These are phyloP conservation scores for Netelia inedita DNA, from an alignment of 2,888 invertebrate genomes.

Conservation along the genomic window DNA sequence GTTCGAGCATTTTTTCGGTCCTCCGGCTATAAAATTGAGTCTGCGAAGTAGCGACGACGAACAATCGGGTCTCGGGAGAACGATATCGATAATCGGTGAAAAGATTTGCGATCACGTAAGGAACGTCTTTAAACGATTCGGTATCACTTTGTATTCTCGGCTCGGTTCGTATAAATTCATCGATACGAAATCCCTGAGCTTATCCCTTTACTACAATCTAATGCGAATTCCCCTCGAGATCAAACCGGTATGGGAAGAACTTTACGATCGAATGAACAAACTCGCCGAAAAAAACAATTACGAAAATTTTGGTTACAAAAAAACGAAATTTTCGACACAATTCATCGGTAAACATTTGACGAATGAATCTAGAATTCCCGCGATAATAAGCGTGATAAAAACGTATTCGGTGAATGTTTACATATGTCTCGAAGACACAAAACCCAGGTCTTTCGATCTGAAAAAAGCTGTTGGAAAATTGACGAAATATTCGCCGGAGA, in stretches of 20 bases:
- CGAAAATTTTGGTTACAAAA: constrained; percentile 50
- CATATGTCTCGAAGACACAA: constrained; percentile 44
- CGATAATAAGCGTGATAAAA: constrained; percentile 2
- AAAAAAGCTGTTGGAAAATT: constrained; percentile 58
- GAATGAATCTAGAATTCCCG: constrained; percentile 21
- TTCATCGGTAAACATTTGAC: not conserved
- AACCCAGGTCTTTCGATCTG: constrained; percentile 50
- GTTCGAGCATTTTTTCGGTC: constrained; percentile 37
- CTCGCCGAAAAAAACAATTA: constrained; percentile 49
- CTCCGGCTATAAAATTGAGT: constrained; percentile 31
- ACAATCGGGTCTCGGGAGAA: not conserved
- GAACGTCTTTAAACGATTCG: constrained; percentile 23
- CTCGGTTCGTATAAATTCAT: not conserved
- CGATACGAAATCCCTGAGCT: constrained; percentile 6
- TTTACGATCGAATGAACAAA: constrained; percentile 2
- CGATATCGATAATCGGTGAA: constrained; percentile 42
- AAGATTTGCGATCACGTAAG: constrained; percentile 40
- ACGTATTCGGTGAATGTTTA: constrained; percentile 3
- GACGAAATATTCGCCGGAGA: constrained; percentile 56
- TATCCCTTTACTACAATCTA: constrained; percentile 53
- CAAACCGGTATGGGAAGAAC: constrained; percentile 5
- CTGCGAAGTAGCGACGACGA: constrained; percentile 11
- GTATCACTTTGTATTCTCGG: not conserved
- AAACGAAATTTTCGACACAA: constrained; percentile 22
- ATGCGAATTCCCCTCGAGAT: constrained; percentile 55